Percentiles rank a stretch among this genome's conserved stretches.
Evolutionary conservation across 2,797 vertebrate species (phyloP).

Genomic region (Anas bernieri): DNA sequence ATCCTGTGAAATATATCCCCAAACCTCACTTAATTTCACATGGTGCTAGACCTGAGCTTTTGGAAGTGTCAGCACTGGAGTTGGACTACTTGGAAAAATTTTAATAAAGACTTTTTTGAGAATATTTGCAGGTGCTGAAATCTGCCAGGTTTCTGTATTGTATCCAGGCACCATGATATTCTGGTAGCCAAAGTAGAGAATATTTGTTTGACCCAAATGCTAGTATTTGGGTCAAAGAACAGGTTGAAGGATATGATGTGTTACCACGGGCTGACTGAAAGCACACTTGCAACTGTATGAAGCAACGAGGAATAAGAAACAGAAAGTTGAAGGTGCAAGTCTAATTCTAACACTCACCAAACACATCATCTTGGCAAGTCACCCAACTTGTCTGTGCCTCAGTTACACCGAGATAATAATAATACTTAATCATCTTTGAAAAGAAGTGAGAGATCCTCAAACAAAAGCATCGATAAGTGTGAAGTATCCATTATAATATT

Average conservation of each 20-base stretch:
- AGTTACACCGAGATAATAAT: conserved; percentile 22
- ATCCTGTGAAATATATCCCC: background rate
- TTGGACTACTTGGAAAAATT: conserved; percentile 50
- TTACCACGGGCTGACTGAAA: background rate
- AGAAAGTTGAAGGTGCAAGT: background rate
- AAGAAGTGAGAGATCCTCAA: conserved; percentile 47
- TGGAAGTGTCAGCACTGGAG: background rate
- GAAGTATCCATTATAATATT: conserved; percentile 71
- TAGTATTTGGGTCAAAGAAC: conserved; percentile 44
- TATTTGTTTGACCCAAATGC: conserved; percentile 14
- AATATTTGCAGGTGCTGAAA: conserved; percentile 59
- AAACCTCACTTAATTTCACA: background rate
- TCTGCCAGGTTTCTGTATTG: background rate
- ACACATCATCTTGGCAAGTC: conserved; percentile 34
- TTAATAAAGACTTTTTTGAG: conserved; percentile 32
- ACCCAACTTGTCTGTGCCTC: conserved; percentile 34
- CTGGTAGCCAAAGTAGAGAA: conserved; percentile 59
- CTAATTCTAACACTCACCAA: background rate
- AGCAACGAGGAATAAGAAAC: background rate
- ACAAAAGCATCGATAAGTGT: conserved; percentile 46
- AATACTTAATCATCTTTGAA: conserved; percentile 27
- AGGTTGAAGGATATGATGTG: background rate
- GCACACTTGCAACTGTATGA: background rate
- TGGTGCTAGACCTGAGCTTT: background rate
- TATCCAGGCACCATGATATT: background rate